These are phyloP conservation scores for Spisula solida DNA, from an alignment of 2,888 invertebrate species.

Conservation along the genomic window DNA sequence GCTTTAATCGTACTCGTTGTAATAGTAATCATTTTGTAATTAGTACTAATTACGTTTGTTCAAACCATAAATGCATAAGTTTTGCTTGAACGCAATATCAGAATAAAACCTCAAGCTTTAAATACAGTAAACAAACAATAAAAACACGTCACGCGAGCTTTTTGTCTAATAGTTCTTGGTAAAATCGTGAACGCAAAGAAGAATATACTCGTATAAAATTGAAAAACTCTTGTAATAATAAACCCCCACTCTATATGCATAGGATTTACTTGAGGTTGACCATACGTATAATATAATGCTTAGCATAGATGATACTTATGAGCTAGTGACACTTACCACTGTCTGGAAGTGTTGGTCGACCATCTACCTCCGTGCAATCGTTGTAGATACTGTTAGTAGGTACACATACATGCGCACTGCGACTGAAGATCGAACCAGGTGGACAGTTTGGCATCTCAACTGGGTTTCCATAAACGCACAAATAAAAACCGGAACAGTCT, in stretches of 20 bases:
- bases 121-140: too few species aligned
- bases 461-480: slow-evolving; percentile 59
- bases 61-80: not conserved
- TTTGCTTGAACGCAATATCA: not conserved
- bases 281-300: too few species aligned
- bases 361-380: slow-evolving; percentile 62
- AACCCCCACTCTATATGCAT: too few species aligned
- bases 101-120: not conserved
- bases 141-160: too few species aligned
- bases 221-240: too few species aligned
- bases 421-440: slow-evolving; percentile 65
- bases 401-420: slow-evolving; percentile 68
- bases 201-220: too few species aligned
- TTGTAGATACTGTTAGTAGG: slow-evolving; percentile 61
- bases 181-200: too few species aligned
- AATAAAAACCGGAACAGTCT: slow-evolving; percentile 63
- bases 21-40: not conserved
- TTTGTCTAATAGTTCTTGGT: too few species aligned
- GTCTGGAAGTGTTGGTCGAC: slow-evolving; percentile 42
- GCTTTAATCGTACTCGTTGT: not conserved
- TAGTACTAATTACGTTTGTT: too few species aligned
- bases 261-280: too few species aligned
- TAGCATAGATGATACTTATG: too few species aligned
- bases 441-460: slow-evolving; percentile 72
- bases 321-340: slow-evolving; percentile 37